Base-by-base conservation (phyloP, 2,113 vertebrate genomes). In the Microcebus griseorufus region DNA sequence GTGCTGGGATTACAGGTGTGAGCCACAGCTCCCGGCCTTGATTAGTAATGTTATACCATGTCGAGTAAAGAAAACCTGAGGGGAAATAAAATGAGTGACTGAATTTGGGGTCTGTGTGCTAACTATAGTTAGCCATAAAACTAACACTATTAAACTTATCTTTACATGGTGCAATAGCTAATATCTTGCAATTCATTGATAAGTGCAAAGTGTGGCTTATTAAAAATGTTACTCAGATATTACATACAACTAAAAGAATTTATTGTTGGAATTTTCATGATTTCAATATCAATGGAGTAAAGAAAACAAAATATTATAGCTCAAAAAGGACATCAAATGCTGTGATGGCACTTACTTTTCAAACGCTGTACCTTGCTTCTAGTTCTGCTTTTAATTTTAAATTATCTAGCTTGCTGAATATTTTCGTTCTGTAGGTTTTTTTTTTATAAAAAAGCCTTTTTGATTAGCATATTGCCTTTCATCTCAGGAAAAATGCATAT, bases 361-460 rank as follows among this genome's bases (percentile, higher is more conserved):
- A 83, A 89, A 80, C 80, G 9, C 18, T 76, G 6, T 8, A 51
- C 2, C 9, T 85, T 94, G 12, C 39, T 64, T 85, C 76, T 90
- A 25, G 10, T n/a, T 80, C 58, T 78, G 32, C 13, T 81, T 82
- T 94, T 83, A 78, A 89, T 92, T 92, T 93, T 92, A 95, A 93
- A 88, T 93, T 75, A 83, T 58, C 45, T 88, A 25, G 11, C 13
- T 85, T 64, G 7, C 22, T 67, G 53, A 90, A 51, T 83, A 64
- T 32, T 48, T 79, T 75, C 17, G 32, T 88, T 85, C 37, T 79
- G 20, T 34, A 93, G 20, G 9, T 8, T 2, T 88, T 51, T 51
- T 58, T 69, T 60, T 42, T 6, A 42, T 42, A 64, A 27, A 32
- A 58, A 84, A 69, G 39, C 1, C 13, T 12, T 75, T 88, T 76